Evolutionary conservation across 2,888 invertebrate species (phyloP).

Genomic region (Neoaliturus tenellus): DNA sequence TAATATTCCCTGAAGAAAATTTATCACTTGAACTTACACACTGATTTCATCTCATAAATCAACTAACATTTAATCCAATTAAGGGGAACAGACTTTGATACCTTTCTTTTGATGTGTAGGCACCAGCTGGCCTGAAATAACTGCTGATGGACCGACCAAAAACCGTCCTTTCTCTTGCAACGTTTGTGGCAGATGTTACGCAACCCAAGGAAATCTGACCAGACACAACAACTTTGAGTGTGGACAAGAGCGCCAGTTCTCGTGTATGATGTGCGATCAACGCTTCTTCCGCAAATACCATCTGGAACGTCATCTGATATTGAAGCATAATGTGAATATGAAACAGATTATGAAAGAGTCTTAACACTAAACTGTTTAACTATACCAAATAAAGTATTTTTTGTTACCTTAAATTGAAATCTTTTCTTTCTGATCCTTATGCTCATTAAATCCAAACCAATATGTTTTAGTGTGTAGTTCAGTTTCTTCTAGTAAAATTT

Average conservation of each 20-base stretch:
- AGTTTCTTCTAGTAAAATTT: no score
- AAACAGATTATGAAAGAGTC: slow-evolving; percentile 50
- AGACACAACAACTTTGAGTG: slow-evolving; percentile 72
- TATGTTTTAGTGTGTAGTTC: no score
- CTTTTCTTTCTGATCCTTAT: no score
- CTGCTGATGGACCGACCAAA: not conserved
- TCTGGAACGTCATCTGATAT: slow-evolving; percentile 9
- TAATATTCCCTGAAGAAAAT: no score
- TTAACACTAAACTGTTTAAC: no score
- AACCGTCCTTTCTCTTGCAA: slow-evolving; percentile 32
- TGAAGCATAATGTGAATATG: slow-evolving; percentile 47
- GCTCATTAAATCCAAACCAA: no score
- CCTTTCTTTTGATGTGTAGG: not conserved
- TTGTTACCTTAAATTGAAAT: no score
- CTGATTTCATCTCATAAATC: no score
- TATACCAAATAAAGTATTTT: no score
- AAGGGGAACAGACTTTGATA: not conserved
- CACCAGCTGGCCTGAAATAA: not conserved
- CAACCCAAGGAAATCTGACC: slow-evolving; percentile 66
- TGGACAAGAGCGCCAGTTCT: slow-evolving; percentile 73
- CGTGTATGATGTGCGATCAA: slow-evolving; percentile 47
- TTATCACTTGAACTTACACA: no score
- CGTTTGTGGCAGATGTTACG: slow-evolving; percentile 68
- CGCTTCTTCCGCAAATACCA: slow-evolving; percentile 48
- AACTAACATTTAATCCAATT: no score